Conservation (phyloP, 2,113 vertebrate genomes). For the Seriola rivoliana region DNA sequence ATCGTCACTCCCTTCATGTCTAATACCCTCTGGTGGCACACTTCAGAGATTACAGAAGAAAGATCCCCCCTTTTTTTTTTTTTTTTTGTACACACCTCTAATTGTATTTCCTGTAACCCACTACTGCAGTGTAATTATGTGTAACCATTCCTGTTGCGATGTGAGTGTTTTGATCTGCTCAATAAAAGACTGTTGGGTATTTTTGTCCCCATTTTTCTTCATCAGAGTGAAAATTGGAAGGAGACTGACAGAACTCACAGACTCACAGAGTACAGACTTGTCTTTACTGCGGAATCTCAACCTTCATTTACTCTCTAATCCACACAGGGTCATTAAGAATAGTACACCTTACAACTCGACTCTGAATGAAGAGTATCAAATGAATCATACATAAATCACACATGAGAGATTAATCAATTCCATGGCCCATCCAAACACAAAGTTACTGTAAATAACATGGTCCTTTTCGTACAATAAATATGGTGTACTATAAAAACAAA, state of each 20-base stretch:
- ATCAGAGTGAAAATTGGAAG: neutral
- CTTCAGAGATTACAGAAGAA: slow-evolving; percentile 71
- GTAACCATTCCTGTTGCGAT: slow-evolving; percentile 54
- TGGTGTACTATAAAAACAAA: slow-evolving; percentile 9
- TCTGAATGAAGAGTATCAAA: slow-evolving; percentile 12
- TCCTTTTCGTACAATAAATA: slow-evolving; percentile 56
- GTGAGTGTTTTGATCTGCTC: slow-evolving; percentile 48
- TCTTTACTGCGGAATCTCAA: slow-evolving; percentile 1
- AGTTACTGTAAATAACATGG: slow-evolving; percentile 19
- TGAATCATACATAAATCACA: slow-evolving; percentile 13
- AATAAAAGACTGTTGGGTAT: slow-evolving; percentile 70
- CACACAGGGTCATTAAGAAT: neutral
- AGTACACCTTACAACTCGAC: slow-evolving; percentile 14
- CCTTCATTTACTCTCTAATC: slow-evolving; percentile 3
- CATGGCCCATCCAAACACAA: neutral
- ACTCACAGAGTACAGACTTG: neutral
- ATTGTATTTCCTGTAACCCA: slow-evolving; percentile 73
- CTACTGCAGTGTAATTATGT: slow-evolving; percentile 66
- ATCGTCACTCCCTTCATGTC: slow-evolving; percentile 72
- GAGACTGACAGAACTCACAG: neutral
- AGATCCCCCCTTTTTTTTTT: slow-evolving; percentile 36
- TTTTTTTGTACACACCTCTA: slow-evolving; percentile 41
- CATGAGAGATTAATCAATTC: neutral
- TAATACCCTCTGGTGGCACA: slow-evolving; percentile 67
- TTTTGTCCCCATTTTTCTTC: neutral